Base-by-base conservation (phyloP, 1,140 invertebrate genomes). In the Aphis gossypii region DNA sequence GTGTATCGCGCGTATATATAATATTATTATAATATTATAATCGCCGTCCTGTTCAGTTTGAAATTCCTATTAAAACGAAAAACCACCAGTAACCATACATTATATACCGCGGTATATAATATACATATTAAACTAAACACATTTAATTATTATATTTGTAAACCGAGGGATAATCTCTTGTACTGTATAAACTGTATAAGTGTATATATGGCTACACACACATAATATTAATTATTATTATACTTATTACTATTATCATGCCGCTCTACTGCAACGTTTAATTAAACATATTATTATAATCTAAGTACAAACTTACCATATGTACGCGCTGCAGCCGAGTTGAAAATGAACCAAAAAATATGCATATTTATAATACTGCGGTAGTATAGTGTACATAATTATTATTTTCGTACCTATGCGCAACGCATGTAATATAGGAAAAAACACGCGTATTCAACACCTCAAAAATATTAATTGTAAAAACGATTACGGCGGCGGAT, bases 101-200 rank as follows among this genome's bases (percentile, higher is more conserved):
- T 18, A n/a, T 76, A 76, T 18, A 76, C 5, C 60, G 11, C 60
- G 14, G n/a, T n/a, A 20, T 76, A n/a, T n/a, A 76, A 76, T n/a
- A 76, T n/a, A 76, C 11, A n/a, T 76, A 76, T 76, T 76, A 76
- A 76, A 76, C 60, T n/a, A 76, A 76, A 76, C 60, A n/a, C 60
- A 30, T 76, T 76, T 76, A 76, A 76, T 76, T n/a, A n/a, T 76
- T 76, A n/a, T n/a, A 76, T n/a, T n/a, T 76, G 30, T 76, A 76
- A 68, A 76, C 60, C 14, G 14, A 68, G 60, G 60, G 60, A 18
- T 76, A 18, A n/a, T 76, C 60, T n/a, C 14, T n/a, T 76, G 60
- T 76, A 76, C n/a, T n/a, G 30, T 68, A 68, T n/a, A 68, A 68
- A 68, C 60, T 68, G 60, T n/a, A n/a, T 56, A 23, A 23, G 38